phyloP scores from a whole-genome alignment of 2,888 invertebrate genomes.

The Escarpia spicata region DNA sequence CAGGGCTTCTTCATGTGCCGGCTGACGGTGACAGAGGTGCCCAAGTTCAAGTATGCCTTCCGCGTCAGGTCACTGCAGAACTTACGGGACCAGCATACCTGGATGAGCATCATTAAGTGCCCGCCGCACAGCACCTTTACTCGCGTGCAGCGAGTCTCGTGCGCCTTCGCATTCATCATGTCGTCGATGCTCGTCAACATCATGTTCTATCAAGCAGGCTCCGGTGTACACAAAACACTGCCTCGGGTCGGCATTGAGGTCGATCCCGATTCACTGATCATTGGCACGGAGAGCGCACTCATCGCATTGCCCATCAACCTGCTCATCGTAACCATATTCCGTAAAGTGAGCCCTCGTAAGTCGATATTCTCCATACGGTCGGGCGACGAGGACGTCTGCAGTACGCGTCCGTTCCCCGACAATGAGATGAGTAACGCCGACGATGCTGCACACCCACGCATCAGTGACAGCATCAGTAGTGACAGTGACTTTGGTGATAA shows the following conservation, averaged over 20 bases:
- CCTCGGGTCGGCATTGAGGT: slow-evolving; percentile 41
- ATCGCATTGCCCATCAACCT: slow-evolving; percentile 52
- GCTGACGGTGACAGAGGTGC: slow-evolving; percentile 40
- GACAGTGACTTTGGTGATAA: background rate
- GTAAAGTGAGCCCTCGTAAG: background rate
- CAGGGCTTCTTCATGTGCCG: slow-evolving; percentile 40
- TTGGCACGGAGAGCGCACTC: slow-evolving; percentile 51
- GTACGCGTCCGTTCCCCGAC: background rate
- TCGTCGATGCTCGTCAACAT: slow-evolving; percentile 58
- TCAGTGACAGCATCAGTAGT: background rate
- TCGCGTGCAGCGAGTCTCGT: slow-evolving; percentile 57
- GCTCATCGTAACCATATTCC: slow-evolving; percentile 49
- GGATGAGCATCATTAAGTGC: slow-evolving; percentile 59
- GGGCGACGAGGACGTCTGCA: background rate
- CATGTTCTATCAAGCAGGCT: slow-evolving; percentile 44
- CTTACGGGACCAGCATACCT: slow-evolving; percentile 56
- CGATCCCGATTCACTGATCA: slow-evolving; percentile 43
- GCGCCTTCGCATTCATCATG: slow-evolving; percentile 55
- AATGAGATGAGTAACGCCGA: background rate
- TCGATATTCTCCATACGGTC: background rate
- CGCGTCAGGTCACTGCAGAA: slow-evolving; percentile 21
- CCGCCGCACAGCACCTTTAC: slow-evolving; percentile 56
- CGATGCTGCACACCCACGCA: background rate
- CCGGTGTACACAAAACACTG: slow-evolving; percentile 45
- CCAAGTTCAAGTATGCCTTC: slow-evolving; percentile 27